Evolutionary conservation across 2,113 vertebrate species (phyloP).

Genomic region (Laticauda colubrina): DNA sequence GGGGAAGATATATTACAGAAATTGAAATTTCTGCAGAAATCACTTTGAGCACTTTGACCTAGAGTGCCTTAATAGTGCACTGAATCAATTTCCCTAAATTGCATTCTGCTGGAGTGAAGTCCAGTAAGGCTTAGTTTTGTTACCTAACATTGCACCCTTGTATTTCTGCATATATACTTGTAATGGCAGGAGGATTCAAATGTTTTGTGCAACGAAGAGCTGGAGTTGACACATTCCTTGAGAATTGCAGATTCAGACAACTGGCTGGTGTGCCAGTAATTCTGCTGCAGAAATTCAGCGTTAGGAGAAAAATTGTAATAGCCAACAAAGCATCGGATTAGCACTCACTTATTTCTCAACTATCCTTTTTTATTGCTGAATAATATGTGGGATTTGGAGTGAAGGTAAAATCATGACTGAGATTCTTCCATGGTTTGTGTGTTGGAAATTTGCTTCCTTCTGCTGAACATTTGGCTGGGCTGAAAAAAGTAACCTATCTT

Average conservation of each 20-base stretch:
- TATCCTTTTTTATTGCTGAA: not conserved
- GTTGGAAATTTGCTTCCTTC: not conserved
- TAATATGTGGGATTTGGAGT: not conserved
- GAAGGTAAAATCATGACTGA: not conserved
- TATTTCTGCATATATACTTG: not conserved
- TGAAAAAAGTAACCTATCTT: not conserved
- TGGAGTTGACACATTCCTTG: not conserved
- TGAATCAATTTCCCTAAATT: not conserved
- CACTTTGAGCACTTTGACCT: conserved; percentile 4
- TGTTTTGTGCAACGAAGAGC: too few relatives aligned
- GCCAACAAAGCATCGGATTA: not conserved
- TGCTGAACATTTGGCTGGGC: too few relatives aligned
- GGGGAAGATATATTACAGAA: not conserved
- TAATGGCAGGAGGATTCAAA: not conserved
- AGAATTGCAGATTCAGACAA: not conserved
- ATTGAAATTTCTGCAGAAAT: not conserved
- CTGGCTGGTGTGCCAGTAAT: not conserved
- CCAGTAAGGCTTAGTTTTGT: not conserved
- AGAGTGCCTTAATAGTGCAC: not conserved
- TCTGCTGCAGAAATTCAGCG: not conserved
- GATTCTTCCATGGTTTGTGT: not conserved
- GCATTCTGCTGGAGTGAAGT: not conserved
- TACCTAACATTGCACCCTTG: not conserved
- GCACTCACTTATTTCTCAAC: not conserved
- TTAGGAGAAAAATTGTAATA: not conserved